A percentile compares a stretch with the other conserved stretches of the same genome.
Evolutionary conservation across 2,797 vertebrate species (phyloP).

Genomic region (Sebastes dallii): DNA sequence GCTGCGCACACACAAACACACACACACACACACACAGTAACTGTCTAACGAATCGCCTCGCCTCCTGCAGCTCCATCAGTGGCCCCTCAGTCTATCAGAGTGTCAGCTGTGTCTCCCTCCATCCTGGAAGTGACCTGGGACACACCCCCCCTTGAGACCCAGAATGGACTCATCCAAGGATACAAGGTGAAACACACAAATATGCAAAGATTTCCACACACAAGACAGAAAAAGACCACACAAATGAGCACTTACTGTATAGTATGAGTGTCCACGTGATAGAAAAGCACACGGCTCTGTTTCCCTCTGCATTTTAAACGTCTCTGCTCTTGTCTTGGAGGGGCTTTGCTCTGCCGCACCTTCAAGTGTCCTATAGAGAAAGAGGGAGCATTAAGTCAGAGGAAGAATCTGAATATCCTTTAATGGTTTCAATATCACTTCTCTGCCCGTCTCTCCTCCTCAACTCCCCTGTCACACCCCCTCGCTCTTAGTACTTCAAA

Average conservation of each 20-base stretch:
- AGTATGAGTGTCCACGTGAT: background rate
- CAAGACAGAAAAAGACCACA: background rate
- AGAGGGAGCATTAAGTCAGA: conserved; percentile 45
- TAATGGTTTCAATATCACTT: conserved; percentile 70
- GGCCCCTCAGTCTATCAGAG: conserved; percentile 91
- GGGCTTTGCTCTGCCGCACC: conserved; percentile 41
- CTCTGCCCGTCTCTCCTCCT: conserved; percentile 18
- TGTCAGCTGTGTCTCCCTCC: conserved; percentile 87
- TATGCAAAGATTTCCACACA: background rate
- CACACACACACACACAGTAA: background rate
- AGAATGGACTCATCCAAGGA: conserved; percentile 97
- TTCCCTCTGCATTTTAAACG: conserved; percentile 14
- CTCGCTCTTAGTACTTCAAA: conserved; percentile 72
- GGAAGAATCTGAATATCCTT: conserved; percentile 69
- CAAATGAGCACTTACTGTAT: background rate
- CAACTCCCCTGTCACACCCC: conserved; percentile 33
- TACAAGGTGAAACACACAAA: conserved; percentile 86
- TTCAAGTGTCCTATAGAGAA: conserved; percentile 54
- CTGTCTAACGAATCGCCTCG: conserved; percentile 12
- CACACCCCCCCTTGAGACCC: conserved; percentile 90
- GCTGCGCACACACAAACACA: background rate
- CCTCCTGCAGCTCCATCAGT: conserved; percentile 87
- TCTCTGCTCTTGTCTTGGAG: conserved; percentile 24
- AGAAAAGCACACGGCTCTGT: background rate
- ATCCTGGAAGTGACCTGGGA: conserved; percentile 94